Conservation (phyloP, 2,113 vertebrate species). For the Ibidorhyncha struthersii region DNA sequence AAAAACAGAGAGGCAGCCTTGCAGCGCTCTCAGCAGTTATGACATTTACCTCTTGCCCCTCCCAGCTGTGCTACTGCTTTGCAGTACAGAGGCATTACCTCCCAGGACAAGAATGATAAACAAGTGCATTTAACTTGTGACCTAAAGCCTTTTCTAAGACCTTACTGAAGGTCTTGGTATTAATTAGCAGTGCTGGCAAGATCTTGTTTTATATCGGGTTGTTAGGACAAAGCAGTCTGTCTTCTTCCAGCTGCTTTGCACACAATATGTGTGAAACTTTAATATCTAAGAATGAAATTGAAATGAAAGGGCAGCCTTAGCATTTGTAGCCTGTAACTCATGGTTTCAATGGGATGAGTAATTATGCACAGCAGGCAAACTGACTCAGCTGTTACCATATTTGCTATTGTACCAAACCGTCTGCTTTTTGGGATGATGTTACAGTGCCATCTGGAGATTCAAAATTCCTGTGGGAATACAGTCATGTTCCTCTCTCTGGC, state of each 20-base stretch:
- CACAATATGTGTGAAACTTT: background rate
- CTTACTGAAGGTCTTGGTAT: background rate
- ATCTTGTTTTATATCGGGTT: background rate
- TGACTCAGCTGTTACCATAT: constrained; percentile 20
- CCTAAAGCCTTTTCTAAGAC: background rate
- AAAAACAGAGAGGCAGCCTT: background rate
- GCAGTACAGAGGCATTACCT: background rate
- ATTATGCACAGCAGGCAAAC: background rate
- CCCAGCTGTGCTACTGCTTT: background rate
- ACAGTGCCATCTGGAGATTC: constrained; percentile 64
- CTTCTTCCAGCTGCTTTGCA: background rate
- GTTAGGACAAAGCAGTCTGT: background rate
- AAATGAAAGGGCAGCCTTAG: background rate
- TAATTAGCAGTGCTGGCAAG: background rate
- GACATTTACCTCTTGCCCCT: background rate
- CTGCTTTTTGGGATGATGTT: constrained; percentile 37
- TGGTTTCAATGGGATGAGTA: constrained; percentile 3
- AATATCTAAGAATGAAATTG: background rate
- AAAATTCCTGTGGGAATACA: background rate
- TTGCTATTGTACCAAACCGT: background rate
- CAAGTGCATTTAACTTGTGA: background rate
- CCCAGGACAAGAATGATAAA: background rate
- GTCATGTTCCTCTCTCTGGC: background rate
- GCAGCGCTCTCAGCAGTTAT: background rate
- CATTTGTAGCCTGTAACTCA: background rate